Evolutionary conservation across 2,113 vertebrate genomes (phyloP).

Genomic region (Trichechus manatus): DNA sequence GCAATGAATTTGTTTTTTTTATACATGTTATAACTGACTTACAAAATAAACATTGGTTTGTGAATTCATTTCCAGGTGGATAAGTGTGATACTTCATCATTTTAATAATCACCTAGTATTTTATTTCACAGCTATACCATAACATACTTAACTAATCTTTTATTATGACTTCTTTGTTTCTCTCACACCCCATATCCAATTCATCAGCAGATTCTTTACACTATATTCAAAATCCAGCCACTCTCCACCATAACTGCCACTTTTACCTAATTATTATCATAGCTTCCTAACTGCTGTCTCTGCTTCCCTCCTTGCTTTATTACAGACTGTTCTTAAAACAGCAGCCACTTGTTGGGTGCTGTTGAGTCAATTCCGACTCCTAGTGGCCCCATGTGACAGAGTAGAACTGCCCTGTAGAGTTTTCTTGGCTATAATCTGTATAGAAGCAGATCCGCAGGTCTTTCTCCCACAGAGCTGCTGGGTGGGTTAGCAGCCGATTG

Average conservation of each 20-base stretch:
- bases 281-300: neutral
- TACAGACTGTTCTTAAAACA: neutral
- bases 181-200: too few species aligned
- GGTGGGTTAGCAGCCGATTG: too few species aligned
- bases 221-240: neutral
- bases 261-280: neutral
- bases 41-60: neutral
- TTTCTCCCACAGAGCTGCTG: too few species aligned
- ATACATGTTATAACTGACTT: neutral
- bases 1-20: too few species aligned
- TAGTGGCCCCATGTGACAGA: too few species aligned
- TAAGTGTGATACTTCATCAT: neutral
- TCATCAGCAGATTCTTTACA: neutral
- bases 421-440: too few species aligned
- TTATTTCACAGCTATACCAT: neutral
- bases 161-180: neutral
- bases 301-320: neutral
- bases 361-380: too few species aligned
- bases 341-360: too few species aligned
- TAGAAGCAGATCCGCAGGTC: too few species aligned
- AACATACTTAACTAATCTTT: neutral
- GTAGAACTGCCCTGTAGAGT: too few species aligned
- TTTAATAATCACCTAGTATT: conserved; percentile 9
- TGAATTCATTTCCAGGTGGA: neutral
- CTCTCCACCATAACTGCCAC: neutral